Base-by-base conservation (phyloP, 2,113 vertebrate genomes). In the Percina caprodes region DNA sequence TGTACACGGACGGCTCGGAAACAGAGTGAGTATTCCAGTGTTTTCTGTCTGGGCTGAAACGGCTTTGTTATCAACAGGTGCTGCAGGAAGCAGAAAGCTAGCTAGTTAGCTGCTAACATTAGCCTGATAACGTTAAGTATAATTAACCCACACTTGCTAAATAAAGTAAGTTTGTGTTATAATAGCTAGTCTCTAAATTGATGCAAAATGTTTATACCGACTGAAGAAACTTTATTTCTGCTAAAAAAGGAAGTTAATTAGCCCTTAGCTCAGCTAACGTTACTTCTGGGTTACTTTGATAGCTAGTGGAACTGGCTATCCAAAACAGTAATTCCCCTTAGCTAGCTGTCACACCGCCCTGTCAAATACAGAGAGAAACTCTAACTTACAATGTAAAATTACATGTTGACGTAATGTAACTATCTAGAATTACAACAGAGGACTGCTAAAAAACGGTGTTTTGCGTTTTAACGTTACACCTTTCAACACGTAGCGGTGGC, bases 31-130 rank as follows among this genome's bases (percentile, higher is more conserved):
- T 92, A 46, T 8, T 80, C 15, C 11, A 24, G 46, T 45, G 70
- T 51, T 84, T 60, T 59, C 63, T 26, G 16, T 77, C 56, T 24
- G 39, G 39, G 54, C 49, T 70, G 71, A 73, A 87, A 83, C 72
- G 67, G 84, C 89, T 92, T 94, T 92, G 90, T 94, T 90, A 86
- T 93, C 94, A 94, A 94, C 94, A 95, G 93, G 94, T 95, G 92
- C 89, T 74, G 76, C 74, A 71, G 74, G 77, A 85, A 75, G 87
- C 18, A 66, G 79, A 60, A 9, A 66, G 83, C 86, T 88, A 89
- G 91, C 86, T 80, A 83, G 80, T 60, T 92, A 89, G 86, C 87
- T 63, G 86, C 91, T 89, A 93, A 69, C 61, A 23, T 33, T 92
- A 88, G 86, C 83, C 18, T 23, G 49, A 51, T 66, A 69, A 72